phyloP scores from a whole-genome alignment of 2,888 invertebrate species.

The Dryococelus australis region DNA sequence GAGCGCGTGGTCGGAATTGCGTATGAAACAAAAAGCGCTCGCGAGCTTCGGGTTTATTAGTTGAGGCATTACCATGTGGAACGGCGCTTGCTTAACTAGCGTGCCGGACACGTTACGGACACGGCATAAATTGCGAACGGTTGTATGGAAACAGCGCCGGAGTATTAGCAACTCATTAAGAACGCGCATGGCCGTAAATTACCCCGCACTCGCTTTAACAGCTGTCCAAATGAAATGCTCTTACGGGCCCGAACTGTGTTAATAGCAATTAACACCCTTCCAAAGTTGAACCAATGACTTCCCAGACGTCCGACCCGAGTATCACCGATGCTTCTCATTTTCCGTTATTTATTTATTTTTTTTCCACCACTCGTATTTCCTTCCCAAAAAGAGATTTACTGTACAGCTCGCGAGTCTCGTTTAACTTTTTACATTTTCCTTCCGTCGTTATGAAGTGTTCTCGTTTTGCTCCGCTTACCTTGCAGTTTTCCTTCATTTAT shows the following conservation, averaged over 20 bases:
- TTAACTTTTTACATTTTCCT: not conserved
- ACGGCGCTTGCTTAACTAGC: not conserved
- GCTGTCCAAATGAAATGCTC: constrained; percentile 16
- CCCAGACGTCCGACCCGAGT: not conserved
- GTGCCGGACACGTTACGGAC: not conserved
- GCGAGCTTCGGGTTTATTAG: no score
- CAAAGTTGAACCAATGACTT: not conserved
- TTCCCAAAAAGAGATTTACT: not conserved
- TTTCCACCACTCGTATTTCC: not conserved
- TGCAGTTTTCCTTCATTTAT: not conserved
- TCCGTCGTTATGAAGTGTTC: not conserved
- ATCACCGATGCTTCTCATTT: not conserved
- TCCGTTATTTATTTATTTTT: no score
- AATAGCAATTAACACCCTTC: constrained; percentile 1
- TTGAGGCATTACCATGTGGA: not conserved
- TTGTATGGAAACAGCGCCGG: not conserved
- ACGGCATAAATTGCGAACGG: not conserved
- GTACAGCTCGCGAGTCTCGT: not conserved
- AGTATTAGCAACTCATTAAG: constrained; percentile 3
- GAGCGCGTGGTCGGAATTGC: no score
- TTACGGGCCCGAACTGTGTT: not conserved
- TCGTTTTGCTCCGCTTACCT: not conserved
- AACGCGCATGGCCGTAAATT: not conserved
- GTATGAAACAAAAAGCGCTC: no score
- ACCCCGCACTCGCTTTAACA: not conserved